Conservation (phyloP, 1,140 invertebrate species). For the Agrilus planipennis region DNA sequence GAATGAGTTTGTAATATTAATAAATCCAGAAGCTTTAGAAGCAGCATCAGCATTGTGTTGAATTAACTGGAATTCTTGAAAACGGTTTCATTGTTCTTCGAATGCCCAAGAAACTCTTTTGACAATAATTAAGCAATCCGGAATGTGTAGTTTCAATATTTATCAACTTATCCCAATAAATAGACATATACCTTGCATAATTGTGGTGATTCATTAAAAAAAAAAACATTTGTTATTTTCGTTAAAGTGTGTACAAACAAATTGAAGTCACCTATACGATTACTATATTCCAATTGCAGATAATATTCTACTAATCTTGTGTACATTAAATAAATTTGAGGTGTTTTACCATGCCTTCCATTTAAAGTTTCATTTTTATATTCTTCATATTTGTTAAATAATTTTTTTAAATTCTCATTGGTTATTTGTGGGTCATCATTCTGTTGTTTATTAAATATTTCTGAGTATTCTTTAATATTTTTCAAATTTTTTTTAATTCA, state of each 20-base stretch:
- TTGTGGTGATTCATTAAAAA: constrained; percentile 12
- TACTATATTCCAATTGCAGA: constrained; percentile 8
- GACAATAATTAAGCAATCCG: constrained; percentile 9
- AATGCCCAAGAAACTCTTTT: constrained; percentile 7
- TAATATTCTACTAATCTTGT: constrained; percentile 8
- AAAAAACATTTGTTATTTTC: constrained; percentile 14
- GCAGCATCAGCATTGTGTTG: too few relatives aligned
- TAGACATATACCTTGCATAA: constrained; percentile 11
- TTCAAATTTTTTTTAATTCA: too few relatives aligned
- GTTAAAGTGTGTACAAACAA: constrained; percentile 9
- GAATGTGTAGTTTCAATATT: constrained; percentile 14
- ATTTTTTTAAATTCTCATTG: too few relatives aligned
- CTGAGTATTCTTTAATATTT: background rate
- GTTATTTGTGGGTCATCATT: background rate
- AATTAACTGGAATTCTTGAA: too few relatives aligned
- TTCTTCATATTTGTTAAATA: constrained; percentile 17
- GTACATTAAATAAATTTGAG: constrained; percentile 11
- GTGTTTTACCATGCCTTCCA: constrained; percentile 13
- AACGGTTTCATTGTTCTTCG: too few relatives aligned
- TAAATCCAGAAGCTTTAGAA: too few relatives aligned
- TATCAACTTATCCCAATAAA: constrained; percentile 7
- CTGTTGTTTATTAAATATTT: background rate
- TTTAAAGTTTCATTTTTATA: constrained; percentile 18
- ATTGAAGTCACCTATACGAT: constrained; percentile 9
- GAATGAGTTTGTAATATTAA: too few relatives aligned